Evolutionary conservation across 2,888 invertebrate species (phyloP), one percentile per base, ranked within the genome.

Genomic region (Callosobruchus maculatus): DNA sequence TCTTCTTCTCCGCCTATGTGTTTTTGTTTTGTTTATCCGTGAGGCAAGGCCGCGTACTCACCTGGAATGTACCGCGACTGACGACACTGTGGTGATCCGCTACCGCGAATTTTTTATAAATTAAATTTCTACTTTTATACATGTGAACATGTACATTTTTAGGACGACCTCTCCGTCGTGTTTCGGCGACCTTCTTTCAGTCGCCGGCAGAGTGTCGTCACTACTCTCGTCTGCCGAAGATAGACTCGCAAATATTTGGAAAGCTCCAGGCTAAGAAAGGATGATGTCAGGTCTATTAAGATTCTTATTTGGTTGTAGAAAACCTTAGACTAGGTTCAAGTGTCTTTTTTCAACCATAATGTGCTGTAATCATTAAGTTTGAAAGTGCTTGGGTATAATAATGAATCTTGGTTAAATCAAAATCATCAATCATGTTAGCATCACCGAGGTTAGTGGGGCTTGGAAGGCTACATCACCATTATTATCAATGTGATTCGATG

Each of bases 1-100:
- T 18, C 49, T 13, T 1, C 13, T 18, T 49, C 13, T 49, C 4
- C 49, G 49, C 49, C 49, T 13, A 3, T 49, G 49, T 49, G 18
- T 49, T 49, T 49, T 7, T 49, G 49, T 49, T 26, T 26, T 49
- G 49, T 49, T 49, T 49, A 49, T 49, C 49, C 49, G 49, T 13
- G 49, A 22, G 76, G 77, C 81, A 82, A 82, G 82, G 82, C 75
- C 81, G 80, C 79, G 81, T 80, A 81, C 81, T 81, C 78, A 74
- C 70, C 69, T 72, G 81, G 80, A 81, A 82, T 82, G 80, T 78
- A 74, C 21, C 26, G 26, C 26, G 26, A 26, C 26, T 26, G 26
- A 26, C 26, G 26, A 26, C 49, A 49, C 18, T 18, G 49, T 7
- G 7, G 4, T 18, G 49, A 18, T 13, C 9, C 49, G 18, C 49